These are phyloP conservation scores for Cydia strobilella DNA, from an alignment of 1,140 invertebrate species.

Conservation along the genomic window DNA sequence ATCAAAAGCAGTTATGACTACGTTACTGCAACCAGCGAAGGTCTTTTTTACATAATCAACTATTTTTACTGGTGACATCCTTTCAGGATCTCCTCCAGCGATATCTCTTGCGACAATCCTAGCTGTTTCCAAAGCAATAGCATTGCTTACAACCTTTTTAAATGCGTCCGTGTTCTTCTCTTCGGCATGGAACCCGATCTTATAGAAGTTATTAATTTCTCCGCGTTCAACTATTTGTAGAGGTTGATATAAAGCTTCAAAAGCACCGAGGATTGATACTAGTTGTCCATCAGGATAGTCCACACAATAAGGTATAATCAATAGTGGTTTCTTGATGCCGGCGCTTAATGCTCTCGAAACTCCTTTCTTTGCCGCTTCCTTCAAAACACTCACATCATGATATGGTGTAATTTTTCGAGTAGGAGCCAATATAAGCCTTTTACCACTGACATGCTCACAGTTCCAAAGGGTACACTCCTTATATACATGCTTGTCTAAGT, in stretches of 20 bases:
- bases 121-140: constrained; percentile 85
- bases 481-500: constrained; percentile 74
- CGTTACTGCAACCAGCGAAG: constrained; percentile 81
- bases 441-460: constrained; percentile 82
- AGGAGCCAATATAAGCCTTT: constrained; percentile 86
- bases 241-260: constrained; percentile 93
- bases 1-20: constrained; percentile 88
- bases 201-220: constrained; percentile 79
- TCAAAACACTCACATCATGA: constrained; percentile 85
- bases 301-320: constrained; percentile 80
- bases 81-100: constrained; percentile 93
- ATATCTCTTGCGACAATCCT: constrained; percentile 68
- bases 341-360: constrained; percentile 81
- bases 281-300: constrained; percentile 82
- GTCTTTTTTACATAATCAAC: constrained; percentile 89
- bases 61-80: constrained; percentile 90
- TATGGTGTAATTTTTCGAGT: constrained; percentile 89
- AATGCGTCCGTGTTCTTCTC: constrained; percentile 61
- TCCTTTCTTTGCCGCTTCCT: constrained; percentile 76
- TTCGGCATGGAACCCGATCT: constrained; percentile 72
- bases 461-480: constrained; percentile 81
- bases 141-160: constrained; percentile 81
- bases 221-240: constrained; percentile 89
- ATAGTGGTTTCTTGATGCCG: constrained; percentile 86
- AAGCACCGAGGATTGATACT: constrained; percentile 89